These are phyloP conservation scores for Drosophila demipolita DNA, from an alignment of 2,888 invertebrate genomes.

Conservation along the genomic window DNA sequence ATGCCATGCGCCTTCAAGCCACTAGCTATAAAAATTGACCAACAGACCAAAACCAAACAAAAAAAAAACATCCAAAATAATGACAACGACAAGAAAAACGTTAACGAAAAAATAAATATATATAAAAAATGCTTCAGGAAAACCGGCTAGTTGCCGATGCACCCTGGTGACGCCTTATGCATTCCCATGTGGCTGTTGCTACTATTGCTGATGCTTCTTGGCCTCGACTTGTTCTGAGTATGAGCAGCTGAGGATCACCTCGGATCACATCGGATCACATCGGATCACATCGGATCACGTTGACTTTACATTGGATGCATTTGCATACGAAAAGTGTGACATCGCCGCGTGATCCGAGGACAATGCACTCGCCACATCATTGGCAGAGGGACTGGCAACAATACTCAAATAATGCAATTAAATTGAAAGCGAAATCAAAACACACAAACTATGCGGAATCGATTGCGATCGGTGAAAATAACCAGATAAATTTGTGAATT, in stretches of 20 bases:
- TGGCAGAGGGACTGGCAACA: background rate
- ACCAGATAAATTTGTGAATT: conserved; percentile 62
- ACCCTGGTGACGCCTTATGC: conserved; percentile 65
- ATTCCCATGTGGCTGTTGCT: conserved; percentile 59
- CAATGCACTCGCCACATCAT: conserved; percentile 58
- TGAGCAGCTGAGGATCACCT: conserved; percentile 12
- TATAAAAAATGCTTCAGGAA: conserved; percentile 33
- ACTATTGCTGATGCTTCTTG: background rate
- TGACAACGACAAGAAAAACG: background rate
- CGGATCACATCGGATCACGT: conserved; percentile 21
- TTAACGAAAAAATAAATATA: conserved; percentile 44
- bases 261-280: conserved; percentile 21
- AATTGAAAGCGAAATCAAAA: conserved; percentile 79
- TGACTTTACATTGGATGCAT: conserved; percentile 28
- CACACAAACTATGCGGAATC: conserved; percentile 82
- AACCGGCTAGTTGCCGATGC: conserved; percentile 55
- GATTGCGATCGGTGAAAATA: conserved; percentile 66
- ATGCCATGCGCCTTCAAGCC: conserved; percentile 68
- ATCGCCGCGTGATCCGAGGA: conserved; percentile 72
- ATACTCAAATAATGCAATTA: conserved; percentile 28
- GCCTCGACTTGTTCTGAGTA: conserved; percentile 37
- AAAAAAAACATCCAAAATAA: background rate
- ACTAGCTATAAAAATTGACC: conserved; percentile 56
- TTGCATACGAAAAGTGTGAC: conserved; percentile 73
- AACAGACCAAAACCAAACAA: conserved; percentile 56